Percentiles rank a stretch among this genome's conserved stretches.
These are phyloP conservation scores for Glyphotaelius pellucidus DNA, from an alignment of 2,888 invertebrate species.

Conservation along the genomic window DNA sequence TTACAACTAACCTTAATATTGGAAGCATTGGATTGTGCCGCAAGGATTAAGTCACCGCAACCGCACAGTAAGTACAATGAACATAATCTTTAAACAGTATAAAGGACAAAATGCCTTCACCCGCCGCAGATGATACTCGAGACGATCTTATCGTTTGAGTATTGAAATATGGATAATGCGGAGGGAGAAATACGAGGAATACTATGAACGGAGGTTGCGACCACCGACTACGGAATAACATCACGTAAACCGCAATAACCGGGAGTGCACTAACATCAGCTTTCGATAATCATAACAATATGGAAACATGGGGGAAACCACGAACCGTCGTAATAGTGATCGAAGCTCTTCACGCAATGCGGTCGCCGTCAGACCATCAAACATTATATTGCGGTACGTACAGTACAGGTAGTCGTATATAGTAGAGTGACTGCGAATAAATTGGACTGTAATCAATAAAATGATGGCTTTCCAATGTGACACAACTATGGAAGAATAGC, in stretches of 20 bases:
- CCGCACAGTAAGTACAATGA: neutral
- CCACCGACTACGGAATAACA: neutral
- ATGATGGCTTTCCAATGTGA: too few relatives aligned
- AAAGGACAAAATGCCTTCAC: neutral
- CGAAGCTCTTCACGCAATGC: neutral
- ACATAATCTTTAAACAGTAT: conserved; percentile 12
- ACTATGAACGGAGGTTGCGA: neutral
- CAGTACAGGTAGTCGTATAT: too few relatives aligned
- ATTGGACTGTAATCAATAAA: too few relatives aligned
- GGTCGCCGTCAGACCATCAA: neutral
- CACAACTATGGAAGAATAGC: too few relatives aligned
- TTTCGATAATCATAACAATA: neutral
- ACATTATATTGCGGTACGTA: too few relatives aligned
- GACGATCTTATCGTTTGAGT: neutral
- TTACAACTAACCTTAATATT: neutral
- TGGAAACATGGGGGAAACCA: neutral
- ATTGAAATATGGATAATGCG: neutral
- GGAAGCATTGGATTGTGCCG: neutral
- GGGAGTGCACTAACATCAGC: neutral
- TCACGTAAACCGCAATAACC: neutral
- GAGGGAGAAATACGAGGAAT: neutral
- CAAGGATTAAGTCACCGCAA: neutral
- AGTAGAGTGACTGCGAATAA: too few relatives aligned
- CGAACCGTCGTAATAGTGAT: neutral
- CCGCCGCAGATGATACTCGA: conserved; percentile 15